These are phyloP conservation scores for Panopea generosa DNA, from an alignment of 2,888 invertebrate species.

Conservation along the genomic window DNA sequence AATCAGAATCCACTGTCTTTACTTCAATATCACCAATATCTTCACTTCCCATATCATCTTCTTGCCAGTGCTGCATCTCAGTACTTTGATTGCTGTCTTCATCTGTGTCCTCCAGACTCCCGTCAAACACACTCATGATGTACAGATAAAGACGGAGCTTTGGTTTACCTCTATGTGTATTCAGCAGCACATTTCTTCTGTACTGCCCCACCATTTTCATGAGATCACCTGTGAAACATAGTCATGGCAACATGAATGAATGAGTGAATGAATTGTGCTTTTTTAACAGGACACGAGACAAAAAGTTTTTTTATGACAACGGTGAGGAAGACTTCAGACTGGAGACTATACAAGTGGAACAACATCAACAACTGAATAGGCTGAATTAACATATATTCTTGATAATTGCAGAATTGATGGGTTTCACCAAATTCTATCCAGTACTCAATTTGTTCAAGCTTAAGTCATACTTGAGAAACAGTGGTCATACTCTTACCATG, in stretches of 20 bases:
- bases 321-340: too few relatives aligned
- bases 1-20: conserved; percentile 6
- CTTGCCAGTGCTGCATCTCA: conserved; percentile 29
- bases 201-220: conserved; percentile 69
- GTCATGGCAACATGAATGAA: background rate
- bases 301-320: too few relatives aligned
- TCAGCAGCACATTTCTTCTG: conserved; percentile 52
- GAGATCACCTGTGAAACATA: conserved; percentile 49
- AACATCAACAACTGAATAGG: too few relatives aligned
- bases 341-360: too few relatives aligned
- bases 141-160: conserved; percentile 66
- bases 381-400: too few relatives aligned
- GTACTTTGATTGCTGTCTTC: conserved; percentile 40
- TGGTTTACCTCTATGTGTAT: conserved; percentile 21
- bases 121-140: conserved; percentile 64
- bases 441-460: too few relatives aligned
- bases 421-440: too few relatives aligned
- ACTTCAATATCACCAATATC: background rate
- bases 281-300: too few relatives aligned
- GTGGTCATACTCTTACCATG: too few relatives aligned
- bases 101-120: conserved; percentile 60
- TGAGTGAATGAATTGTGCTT: background rate
- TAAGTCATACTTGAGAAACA: too few relatives aligned
- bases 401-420: too few relatives aligned
- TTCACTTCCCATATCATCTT: background rate